A percentile compares a stretch with the other conserved stretches of the same genome.
These are phyloP conservation scores for Megaceryle alcyon DNA, from an alignment of 2,797 vertebrate genomes.

Conservation along the genomic window DNA sequence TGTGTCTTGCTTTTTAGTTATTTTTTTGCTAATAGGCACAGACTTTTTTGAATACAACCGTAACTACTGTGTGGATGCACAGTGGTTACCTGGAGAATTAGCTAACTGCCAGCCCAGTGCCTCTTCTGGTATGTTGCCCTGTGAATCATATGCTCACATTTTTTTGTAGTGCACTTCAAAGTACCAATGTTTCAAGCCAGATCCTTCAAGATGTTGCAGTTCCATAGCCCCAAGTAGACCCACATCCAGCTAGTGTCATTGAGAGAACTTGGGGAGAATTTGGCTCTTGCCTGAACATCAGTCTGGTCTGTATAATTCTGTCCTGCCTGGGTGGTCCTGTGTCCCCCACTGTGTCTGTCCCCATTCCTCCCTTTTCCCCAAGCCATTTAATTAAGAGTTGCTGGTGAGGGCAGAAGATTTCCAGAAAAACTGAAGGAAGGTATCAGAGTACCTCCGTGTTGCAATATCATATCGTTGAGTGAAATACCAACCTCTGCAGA, in stretches of 20 bases:
- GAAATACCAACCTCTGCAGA: constrained; percentile 63
- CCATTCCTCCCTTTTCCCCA: background rate
- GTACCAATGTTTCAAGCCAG: background rate
- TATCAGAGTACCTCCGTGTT: background rate
- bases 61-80: background rate
- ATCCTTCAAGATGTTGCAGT: background rate
- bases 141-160: accelerated
- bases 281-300: background rate
- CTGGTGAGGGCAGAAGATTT: background rate
- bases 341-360: too few relatives aligned
- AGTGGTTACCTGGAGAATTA: background rate
- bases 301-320: background rate
- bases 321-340: background rate
- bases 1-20: background rate
- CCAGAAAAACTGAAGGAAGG: background rate
- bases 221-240: background rate
- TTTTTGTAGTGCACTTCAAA: background rate
- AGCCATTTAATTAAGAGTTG: background rate
- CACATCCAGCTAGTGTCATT: background rate
- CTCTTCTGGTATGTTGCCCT: background rate
- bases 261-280: background rate
- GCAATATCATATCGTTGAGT: background rate
- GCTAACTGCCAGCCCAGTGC: background rate
- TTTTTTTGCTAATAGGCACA: background rate
- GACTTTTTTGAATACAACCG: background rate